Evolutionary conservation across 1,140 invertebrate genomes (phyloP).

Genomic region (Meloidogyne hapla): DNA sequence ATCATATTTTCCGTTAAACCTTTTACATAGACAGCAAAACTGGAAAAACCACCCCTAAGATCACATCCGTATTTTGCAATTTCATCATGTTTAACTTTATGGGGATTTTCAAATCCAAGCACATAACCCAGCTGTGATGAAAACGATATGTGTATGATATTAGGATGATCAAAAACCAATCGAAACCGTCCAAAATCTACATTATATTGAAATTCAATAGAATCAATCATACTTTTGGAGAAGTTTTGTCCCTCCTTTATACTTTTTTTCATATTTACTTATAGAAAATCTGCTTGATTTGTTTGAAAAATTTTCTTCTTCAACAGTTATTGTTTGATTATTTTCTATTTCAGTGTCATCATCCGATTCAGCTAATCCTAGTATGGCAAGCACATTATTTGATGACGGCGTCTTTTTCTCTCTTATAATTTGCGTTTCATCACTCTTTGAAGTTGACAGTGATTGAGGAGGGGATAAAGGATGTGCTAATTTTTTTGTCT

Average conservation of each 20-base stretch:
- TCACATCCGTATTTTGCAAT: conserved; percentile 8
- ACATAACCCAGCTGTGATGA: conserved; percentile 10
- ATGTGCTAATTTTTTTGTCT: too few relatives aligned
- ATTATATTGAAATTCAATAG: neutral
- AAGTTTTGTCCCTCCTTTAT: neutral
- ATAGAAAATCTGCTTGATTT: too few relatives aligned
- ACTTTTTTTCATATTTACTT: neutral
- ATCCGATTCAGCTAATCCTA: too few relatives aligned
- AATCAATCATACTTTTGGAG: neutral
- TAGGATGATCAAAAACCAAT: neutral
- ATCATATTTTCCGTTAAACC: conserved; percentile 8
- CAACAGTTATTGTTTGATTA: too few relatives aligned
- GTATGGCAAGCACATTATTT: too few relatives aligned
- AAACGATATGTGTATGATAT: neutral
- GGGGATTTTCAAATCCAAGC: neutral
- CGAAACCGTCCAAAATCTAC: neutral
- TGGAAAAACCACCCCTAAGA: conserved; percentile 6
- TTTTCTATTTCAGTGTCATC: too few relatives aligned
- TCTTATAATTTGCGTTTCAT: too few relatives aligned
- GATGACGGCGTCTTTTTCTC: too few relatives aligned
- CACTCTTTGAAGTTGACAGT: too few relatives aligned
- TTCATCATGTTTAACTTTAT: neutral
- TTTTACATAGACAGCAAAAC: conserved; percentile 12
- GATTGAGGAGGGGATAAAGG: too few relatives aligned
- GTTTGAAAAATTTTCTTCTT: too few relatives aligned